Evolutionary conservation across 2,113 vertebrate genomes (phyloP).

Genomic region (Pholis gunnellus): DNA sequence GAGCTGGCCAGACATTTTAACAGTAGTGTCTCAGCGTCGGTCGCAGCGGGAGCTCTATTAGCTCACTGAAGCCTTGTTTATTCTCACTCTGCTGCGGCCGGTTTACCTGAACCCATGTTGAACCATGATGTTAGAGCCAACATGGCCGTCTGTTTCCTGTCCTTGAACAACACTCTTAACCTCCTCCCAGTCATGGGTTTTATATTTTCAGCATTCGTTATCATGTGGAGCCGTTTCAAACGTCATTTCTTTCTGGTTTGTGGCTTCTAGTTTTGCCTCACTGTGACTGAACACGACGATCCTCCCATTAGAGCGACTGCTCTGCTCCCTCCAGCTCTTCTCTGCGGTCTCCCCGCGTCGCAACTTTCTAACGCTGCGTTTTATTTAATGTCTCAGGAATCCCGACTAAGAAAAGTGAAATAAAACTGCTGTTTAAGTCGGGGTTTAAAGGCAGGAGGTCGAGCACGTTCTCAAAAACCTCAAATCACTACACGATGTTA

Average conservation of each 20-base stretch:
- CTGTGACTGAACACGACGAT: slow-evolving; percentile 18
- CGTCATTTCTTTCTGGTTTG: slow-evolving; percentile 16
- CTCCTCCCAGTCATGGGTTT: slow-evolving; percentile 1
- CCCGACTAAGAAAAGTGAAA: neutral
- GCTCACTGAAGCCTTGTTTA: slow-evolving; percentile 48
- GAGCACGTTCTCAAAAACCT: neutral
- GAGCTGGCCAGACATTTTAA: slow-evolving; percentile 56
- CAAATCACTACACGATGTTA: neutral
- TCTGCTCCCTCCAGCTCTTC: neutral
- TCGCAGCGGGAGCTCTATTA: slow-evolving; percentile 50
- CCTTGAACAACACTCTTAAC: slow-evolving; percentile 2
- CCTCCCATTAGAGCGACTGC: neutral
- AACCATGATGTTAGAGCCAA: neutral
- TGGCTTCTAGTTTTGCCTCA: slow-evolving; percentile 21
- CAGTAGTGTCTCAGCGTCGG: slow-evolving; percentile 37
- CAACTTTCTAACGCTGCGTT: slow-evolving; percentile 13
- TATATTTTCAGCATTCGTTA: slow-evolving; percentile 7
- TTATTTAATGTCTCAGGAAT: neutral
- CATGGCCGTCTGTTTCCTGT: neutral
- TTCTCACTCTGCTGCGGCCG: slow-evolving; percentile 22
- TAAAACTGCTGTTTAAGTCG: slow-evolving; percentile 13
- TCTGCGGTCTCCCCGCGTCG: neutral
- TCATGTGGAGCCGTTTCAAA: neutral
- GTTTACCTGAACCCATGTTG: slow-evolving; percentile 15
- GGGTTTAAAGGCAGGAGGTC: neutral